Conservation (phyloP, 2,888 invertebrate genomes). For the Napeogenes inachia region DNA sequence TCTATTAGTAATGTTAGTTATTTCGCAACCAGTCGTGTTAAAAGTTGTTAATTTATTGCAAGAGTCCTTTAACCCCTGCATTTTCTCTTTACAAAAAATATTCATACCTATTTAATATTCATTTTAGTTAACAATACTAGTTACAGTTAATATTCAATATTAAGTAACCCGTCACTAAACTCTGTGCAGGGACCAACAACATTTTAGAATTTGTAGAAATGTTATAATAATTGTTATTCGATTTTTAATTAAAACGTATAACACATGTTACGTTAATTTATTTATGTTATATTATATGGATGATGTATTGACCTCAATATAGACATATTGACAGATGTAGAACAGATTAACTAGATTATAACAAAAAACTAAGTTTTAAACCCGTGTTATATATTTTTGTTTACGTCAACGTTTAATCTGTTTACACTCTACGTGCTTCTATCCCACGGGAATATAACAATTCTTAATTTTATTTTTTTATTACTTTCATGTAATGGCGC, state of each 20-base stretch:
- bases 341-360: background rate
- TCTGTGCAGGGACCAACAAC: no score
- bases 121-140: no score
- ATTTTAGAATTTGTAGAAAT: no score
- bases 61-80: background rate
- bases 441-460: no score
- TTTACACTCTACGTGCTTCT: no score
- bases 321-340: background rate
- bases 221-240: no score
- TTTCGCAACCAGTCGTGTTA: constrained; percentile 1
- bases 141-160: no score
- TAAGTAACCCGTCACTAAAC: no score
- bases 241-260: no score
- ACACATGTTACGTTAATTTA: no score
- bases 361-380: background rate
- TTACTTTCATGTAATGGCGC: no score
- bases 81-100: background rate
- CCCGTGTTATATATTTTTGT: background rate
- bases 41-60: constrained; percentile 5
- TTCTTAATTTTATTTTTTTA: no score
- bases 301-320: background rate
- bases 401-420: background rate
- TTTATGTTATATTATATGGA: background rate
- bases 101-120: background rate
- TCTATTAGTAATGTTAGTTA: constrained; percentile 4